Conservation (phyloP, 1,140 invertebrate species). For the Drosophila sturtevanti region DNA sequence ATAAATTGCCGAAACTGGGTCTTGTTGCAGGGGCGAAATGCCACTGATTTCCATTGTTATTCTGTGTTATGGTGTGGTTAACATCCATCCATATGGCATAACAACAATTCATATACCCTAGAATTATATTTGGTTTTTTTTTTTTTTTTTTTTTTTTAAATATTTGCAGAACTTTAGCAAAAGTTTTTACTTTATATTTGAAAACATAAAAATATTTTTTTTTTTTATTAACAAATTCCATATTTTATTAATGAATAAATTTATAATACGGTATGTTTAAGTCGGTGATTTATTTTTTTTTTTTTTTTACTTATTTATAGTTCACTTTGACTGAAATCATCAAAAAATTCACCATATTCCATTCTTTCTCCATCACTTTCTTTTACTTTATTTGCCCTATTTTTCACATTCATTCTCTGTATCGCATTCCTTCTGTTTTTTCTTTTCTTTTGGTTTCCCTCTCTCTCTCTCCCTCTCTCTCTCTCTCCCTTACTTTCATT, state of each 20-base stretch:
- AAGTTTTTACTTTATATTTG: too few species aligned
- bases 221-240: too few species aligned
- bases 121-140: neutral
- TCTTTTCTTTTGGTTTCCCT: too few species aligned
- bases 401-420: too few species aligned
- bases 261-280: neutral
- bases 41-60: conserved; percentile 74
- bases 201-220: too few species aligned
- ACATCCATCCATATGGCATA: too few species aligned
- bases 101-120: too few species aligned
- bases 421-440: too few species aligned
- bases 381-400: neutral
- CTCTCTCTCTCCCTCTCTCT: neutral
- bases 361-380: conserved; percentile 25
- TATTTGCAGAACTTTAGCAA: too few species aligned
- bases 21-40: conserved; percentile 38
- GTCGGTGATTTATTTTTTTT: neutral
- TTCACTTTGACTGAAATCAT: conserved; percentile 31
- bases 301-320: neutral
- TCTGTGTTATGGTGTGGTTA: neutral
- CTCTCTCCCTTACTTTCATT: conserved; percentile 1
- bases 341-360: conserved; percentile 38
- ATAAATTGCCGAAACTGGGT: conserved; percentile 76
- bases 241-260: too few species aligned
- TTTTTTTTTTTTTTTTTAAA: too few species aligned